Conservation (phyloP, 2,797 vertebrate genomes). For the Periophthalmus magnuspinnatus region DNA sequence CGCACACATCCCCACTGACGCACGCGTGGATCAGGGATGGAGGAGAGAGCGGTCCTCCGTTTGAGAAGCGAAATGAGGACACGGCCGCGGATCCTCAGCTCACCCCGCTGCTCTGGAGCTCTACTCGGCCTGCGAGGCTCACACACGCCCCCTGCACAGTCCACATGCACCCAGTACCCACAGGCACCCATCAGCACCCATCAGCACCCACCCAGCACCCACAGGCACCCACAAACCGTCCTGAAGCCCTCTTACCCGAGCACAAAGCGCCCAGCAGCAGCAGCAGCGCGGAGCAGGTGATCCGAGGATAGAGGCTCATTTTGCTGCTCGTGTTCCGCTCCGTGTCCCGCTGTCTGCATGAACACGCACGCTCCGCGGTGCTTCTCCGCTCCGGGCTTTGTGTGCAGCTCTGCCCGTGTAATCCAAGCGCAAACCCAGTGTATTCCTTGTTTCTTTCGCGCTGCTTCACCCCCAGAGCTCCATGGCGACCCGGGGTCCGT, state of each 20-base stretch:
- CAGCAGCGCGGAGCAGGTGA: conserved; percentile 17
- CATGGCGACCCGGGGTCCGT: conserved; percentile 1
- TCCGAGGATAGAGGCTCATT: conserved; percentile 38
- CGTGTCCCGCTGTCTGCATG: conserved; percentile 14
- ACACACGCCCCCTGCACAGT: not conserved
- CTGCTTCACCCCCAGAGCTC: not conserved
- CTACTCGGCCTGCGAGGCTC: conserved; percentile 6
- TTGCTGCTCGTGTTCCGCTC: conserved; percentile 17
- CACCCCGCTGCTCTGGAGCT: not conserved
- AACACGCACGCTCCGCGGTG: not conserved
- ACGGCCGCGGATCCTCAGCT: conserved; percentile 9
- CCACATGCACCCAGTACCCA: not conserved
- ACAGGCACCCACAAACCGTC: not conserved
- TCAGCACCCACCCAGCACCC: too few species aligned
- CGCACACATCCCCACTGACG: not conserved
- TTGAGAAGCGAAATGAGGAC: conserved; percentile 11
- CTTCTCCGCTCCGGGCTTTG: not conserved
- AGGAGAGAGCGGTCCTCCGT: not conserved
- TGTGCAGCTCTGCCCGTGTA: conserved; percentile 10
- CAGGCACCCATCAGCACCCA: too few species aligned
- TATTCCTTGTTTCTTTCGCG: not conserved
- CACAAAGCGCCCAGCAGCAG: conserved; percentile 56
- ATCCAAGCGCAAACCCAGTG: not conserved
- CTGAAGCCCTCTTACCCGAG: conserved; percentile 39
- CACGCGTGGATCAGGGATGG: not conserved